Percentiles rank a stretch among this genome's conserved stretches.
These are phyloP conservation scores for Episyrphus balteatus DNA, from an alignment of 1,140 invertebrate species.

Conservation along the genomic window DNA sequence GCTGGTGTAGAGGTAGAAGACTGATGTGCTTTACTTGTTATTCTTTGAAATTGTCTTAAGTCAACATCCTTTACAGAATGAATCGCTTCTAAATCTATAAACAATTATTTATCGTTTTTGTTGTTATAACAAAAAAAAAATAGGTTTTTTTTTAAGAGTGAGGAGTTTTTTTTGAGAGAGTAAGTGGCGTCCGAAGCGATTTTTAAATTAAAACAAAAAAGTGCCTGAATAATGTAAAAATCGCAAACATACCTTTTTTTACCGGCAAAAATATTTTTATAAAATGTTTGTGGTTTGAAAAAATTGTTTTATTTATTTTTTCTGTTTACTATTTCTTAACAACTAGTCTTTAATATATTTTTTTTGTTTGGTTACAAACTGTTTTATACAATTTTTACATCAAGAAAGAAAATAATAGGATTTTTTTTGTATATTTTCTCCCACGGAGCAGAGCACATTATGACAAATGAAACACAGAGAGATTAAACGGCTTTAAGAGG, in stretches of 20 bases:
- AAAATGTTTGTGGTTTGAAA: too few relatives aligned
- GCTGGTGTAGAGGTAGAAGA: neutral
- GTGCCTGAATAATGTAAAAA: too few relatives aligned
- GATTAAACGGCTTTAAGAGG: too few relatives aligned
- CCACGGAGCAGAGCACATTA: slow-evolving; percentile 3
- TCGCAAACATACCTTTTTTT: neutral
- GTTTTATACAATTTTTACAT: neutral
- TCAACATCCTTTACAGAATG: neutral
- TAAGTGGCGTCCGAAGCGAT: too few relatives aligned
- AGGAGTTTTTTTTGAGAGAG: too few relatives aligned
- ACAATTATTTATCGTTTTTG: neutral
- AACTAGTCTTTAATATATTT: neutral
- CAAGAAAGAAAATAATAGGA: neutral
- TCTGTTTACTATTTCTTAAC: neutral
- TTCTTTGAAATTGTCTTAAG: slow-evolving; percentile 1
- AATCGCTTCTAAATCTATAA: neutral
- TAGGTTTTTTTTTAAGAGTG: too few relatives aligned
- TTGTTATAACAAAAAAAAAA: neutral
- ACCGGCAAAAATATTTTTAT: neutral
- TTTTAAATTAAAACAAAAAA: too few relatives aligned
- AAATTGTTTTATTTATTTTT: too few relatives aligned
- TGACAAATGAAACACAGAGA: neutral
- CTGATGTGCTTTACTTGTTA: too few relatives aligned
- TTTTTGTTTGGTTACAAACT: neutral
- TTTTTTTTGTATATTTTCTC: neutral